Conservation (phyloP, 2,113 vertebrate genomes). For the Dendrocopos noguchii region DNA sequence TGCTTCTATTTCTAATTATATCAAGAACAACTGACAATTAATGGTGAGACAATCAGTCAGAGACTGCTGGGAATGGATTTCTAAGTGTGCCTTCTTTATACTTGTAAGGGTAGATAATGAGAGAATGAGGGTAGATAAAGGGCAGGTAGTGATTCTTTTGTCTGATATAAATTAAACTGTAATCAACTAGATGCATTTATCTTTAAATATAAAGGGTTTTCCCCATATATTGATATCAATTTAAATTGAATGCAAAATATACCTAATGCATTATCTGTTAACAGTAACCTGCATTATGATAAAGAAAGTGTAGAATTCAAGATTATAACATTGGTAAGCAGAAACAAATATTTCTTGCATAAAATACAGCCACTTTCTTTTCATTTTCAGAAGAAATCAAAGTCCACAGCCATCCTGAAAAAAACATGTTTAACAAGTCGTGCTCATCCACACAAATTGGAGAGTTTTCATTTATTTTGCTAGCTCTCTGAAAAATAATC, state of each 20-base stretch:
- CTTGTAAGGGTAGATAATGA: neutral
- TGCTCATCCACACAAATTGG: neutral
- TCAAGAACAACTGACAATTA: neutral
- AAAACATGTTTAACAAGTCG: neutral
- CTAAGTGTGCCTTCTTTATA: neutral
- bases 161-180: neutral
- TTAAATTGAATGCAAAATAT: neutral
- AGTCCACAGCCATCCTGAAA: neutral
- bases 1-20: neutral
- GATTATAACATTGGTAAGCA: neutral
- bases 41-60: neutral
- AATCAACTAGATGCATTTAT: neutral
- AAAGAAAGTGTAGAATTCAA: neutral
- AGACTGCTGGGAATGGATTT: neutral
- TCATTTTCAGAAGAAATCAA: neutral
- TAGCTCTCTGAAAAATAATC: neutral
- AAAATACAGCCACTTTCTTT: neutral
- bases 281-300: neutral
- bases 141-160: neutral
- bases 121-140: no score
- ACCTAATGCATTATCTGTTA: neutral
- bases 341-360: neutral
- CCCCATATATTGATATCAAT: neutral
- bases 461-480: neutral
- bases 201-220: neutral